Percentiles rank a stretch among this genome's conserved stretches.
These are phyloP conservation scores for Centroberyx gerrardi DNA, from an alignment of 2,797 vertebrate species.

Conservation along the genomic window DNA sequence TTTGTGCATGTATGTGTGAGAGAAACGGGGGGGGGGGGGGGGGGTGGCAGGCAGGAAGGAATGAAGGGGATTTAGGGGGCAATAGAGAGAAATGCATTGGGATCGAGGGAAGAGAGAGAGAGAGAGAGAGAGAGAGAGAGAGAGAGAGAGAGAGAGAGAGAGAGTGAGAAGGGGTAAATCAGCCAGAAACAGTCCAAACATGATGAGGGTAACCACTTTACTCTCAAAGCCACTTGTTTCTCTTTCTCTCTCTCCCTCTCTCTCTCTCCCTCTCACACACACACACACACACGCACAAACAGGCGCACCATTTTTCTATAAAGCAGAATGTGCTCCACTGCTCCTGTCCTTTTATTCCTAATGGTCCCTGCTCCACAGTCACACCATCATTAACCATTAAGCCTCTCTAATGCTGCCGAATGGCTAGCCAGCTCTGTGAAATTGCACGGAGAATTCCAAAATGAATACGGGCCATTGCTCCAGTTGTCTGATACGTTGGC, in stretches of 20 bases:
- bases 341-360: not conserved
- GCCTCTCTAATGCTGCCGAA: not conserved
- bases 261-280: too few species aligned
- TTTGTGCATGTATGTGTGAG: conserved; percentile 33
- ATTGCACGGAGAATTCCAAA: not conserved
- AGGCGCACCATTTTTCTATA: not conserved
- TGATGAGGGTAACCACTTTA: too few species aligned
- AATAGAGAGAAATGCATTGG: conserved; percentile 1
- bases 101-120: not conserved
- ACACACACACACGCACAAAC: not conserved
- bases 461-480: not conserved
- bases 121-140: not conserved
- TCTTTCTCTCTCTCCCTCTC: too few species aligned
- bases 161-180: too few species aligned
- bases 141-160: not conserved
- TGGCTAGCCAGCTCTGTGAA: not conserved
- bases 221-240: too few species aligned
- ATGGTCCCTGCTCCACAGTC: conserved; percentile 19
- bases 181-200: too few species aligned
- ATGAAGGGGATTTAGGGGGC: conserved; percentile 65
- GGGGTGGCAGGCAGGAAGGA: conserved; percentile 25
- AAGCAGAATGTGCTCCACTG: conserved; percentile 8
- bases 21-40: not conserved
- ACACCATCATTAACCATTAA: conserved; percentile 9
- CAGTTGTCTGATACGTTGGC: not conserved